Conservation (phyloP, 2,797 vertebrate species). For the Pseudotriccus pelzelni region DNA sequence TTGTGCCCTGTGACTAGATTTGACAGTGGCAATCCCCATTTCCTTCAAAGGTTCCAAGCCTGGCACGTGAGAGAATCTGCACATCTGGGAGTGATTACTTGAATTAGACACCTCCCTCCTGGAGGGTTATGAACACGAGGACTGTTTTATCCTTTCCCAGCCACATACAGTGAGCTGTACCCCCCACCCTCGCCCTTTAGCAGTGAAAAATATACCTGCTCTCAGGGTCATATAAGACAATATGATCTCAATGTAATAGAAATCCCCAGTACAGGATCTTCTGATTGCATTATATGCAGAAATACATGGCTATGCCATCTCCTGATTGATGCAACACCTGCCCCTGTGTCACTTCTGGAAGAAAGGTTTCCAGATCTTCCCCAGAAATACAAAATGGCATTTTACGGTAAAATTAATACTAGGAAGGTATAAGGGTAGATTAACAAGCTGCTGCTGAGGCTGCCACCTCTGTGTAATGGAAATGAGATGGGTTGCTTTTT, state of each 20-base stretch:
- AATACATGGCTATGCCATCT: neutral
- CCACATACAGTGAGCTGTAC: neutral
- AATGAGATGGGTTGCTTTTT: neutral
- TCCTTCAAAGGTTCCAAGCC: neutral
- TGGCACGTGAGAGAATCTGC: neutral
- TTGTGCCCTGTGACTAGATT: neutral
- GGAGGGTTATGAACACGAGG: neutral
- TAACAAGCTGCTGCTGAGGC: neutral
- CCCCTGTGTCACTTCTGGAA: neutral
- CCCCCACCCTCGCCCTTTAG: accelerated
- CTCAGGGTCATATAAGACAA: neutral
- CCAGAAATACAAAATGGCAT: neutral
- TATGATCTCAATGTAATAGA: neutral
- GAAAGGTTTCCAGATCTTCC: neutral
- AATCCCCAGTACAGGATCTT: neutral
- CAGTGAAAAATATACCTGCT: neutral
- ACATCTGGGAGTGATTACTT: neutral
- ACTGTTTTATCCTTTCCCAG: neutral
- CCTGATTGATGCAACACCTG: neutral
- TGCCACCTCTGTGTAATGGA: neutral
- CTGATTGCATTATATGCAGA: neutral
- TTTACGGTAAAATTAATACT: neutral
- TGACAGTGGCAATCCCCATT: neutral
- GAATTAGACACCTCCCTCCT: neutral
- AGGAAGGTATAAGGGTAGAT: neutral